A percentile compares a stretch with the other conserved stretches of the same genome.
phyloP scores from a whole-genome alignment of 2,113 vertebrate species.

The Tonatia bakeri region DNA sequence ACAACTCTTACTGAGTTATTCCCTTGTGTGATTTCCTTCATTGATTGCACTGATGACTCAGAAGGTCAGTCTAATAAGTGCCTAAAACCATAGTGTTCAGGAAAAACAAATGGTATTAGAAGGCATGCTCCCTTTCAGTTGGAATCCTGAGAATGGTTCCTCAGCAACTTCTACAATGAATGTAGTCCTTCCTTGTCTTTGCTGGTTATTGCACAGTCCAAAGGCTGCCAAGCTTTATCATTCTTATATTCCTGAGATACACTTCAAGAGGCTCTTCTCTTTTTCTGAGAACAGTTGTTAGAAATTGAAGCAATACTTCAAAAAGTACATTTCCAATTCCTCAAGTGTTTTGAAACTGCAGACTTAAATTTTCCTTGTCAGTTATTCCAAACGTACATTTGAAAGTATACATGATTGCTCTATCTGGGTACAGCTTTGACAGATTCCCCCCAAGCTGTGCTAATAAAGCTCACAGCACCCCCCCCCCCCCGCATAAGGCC shows the following conservation, averaged over 20 bases:
- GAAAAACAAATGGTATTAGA: neutral
- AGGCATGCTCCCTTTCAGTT: neutral
- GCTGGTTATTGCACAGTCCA: neutral
- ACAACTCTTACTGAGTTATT: neutral
- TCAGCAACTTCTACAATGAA: neutral
- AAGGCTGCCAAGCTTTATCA: neutral
- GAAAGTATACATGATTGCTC: neutral
- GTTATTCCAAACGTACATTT: neutral
- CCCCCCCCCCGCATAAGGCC: neutral
- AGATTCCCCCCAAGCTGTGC: neutral
- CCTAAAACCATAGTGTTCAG: neutral
- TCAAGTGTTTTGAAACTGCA: neutral
- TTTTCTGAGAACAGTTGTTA: neutral
- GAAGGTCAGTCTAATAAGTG: neutral
- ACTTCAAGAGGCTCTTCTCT: neutral
- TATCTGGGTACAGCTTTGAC: neutral
- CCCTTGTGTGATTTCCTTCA: neutral
- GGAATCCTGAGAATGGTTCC: neutral
- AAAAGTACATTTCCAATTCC: neutral
- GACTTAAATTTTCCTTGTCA: neutral
- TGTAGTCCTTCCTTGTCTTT: neutral
- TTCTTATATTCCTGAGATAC: neutral
- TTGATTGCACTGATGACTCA: neutral
- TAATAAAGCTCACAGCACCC: neutral
- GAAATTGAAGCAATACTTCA: neutral